Conservation (phyloP, 2,797 vertebrate species). For the Leuciscus waleckii region DNA sequence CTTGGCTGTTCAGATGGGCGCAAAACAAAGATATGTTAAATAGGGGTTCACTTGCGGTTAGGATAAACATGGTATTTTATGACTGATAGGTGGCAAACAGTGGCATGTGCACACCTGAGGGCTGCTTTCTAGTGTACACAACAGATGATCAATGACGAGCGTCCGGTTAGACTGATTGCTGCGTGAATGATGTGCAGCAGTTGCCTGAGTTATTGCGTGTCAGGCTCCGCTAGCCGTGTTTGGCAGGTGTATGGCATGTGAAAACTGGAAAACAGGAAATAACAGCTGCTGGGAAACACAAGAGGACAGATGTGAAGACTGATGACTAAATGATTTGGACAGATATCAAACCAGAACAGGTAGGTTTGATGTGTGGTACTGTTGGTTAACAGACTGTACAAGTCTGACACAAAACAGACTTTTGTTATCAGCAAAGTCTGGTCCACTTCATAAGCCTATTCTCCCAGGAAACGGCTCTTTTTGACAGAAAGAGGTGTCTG, state of each 20-base stretch:
- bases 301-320: conserved; percentile 72
- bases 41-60: not conserved
- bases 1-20: too few relatives aligned
- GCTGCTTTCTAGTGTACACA: conserved; percentile 14
- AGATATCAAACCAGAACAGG: conserved; percentile 49
- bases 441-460: not conserved
- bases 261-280: conserved; percentile 62
- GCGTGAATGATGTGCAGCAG: conserved; percentile 41
- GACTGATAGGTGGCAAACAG: conserved; percentile 31
- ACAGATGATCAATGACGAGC: conserved; percentile 43
- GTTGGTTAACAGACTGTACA: conserved; percentile 36
- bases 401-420: conserved; percentile 16
- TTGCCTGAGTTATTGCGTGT: conserved; percentile 49
- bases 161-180: conserved; percentile 54
- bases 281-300: conserved; percentile 77
- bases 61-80: not conserved
- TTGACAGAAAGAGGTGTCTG: not conserved
- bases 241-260: conserved; percentile 58
- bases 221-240: conserved; percentile 51
- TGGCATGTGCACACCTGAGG: conserved; percentile 20
- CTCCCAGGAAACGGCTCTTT: not conserved
- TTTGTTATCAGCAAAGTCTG: not conserved
- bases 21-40: not conserved
- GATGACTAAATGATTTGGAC: conserved; percentile 76
- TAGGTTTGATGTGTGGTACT: conserved; percentile 20